phyloP scores from a whole-genome alignment of 2,797 vertebrate genomes.

The Dendrocincla fuliginosa region DNA sequence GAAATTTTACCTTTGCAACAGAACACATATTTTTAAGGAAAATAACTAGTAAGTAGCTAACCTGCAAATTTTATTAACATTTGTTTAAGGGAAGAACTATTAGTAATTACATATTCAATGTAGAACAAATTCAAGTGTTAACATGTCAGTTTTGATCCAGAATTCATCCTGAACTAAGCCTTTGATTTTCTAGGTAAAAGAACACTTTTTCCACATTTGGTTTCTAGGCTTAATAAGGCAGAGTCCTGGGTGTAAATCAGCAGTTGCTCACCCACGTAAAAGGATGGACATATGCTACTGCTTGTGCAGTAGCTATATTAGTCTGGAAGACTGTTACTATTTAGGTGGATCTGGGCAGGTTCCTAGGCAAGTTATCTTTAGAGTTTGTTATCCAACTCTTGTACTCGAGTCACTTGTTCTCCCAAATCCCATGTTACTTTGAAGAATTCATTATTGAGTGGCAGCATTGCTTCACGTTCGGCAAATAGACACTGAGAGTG shows the following conservation, averaged over 20 bases:
- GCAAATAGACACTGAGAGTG: neutral
- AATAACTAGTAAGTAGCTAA: neutral
- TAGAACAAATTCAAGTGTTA: neutral
- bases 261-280: neutral
- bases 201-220: accelerated
- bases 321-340: neutral
- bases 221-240: neutral
- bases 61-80: neutral
- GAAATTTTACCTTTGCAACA: neutral
- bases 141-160: neutral
- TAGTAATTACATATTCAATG: neutral
- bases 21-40: neutral
- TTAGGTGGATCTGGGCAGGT: neutral
- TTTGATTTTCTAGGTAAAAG: neutral
- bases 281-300: neutral
- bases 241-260: neutral
- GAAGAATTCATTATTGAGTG: accelerated
- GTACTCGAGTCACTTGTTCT: neutral
- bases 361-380: neutral
- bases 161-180: neutral
- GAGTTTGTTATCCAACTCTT: neutral
- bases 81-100: neutral
- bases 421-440: neutral
- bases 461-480: neutral
- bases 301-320: neutral